Conservation (phyloP, 2,113 vertebrate genomes). For the Chionis minor region DNA sequence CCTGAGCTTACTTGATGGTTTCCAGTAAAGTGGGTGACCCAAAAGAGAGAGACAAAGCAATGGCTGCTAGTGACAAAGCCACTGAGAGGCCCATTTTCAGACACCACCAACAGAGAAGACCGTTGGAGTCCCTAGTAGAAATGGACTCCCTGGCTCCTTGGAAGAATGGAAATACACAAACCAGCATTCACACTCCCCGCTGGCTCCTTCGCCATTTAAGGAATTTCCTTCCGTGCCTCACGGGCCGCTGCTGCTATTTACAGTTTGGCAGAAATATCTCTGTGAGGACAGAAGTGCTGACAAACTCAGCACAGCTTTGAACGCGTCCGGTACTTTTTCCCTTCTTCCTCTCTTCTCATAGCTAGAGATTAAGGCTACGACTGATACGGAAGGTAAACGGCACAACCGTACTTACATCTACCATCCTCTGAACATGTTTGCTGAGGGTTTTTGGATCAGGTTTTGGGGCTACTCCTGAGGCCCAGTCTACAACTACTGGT, state of each 20-base stretch:
- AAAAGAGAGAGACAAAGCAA: neutral
- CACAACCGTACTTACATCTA: constrained; percentile 84
- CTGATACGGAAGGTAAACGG: neutral
- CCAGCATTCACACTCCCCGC: neutral
- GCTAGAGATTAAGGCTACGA: neutral
- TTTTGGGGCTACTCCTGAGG: constrained; percentile 90
- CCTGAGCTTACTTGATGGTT: neutral
- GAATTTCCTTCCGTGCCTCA: neutral
- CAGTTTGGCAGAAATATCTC: neutral
- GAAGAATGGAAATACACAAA: neutral
- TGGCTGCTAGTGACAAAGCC: neutral
- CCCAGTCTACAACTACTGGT: constrained; percentile 92
- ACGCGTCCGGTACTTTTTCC: neutral
- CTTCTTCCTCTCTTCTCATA: neutral
- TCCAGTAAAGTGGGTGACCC: neutral
- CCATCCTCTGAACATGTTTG: constrained; percentile 96
- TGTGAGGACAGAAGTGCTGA: neutral
- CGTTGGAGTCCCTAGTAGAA: neutral
- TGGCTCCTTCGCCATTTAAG: neutral
- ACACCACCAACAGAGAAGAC: neutral
- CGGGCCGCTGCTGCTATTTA: fast-evolving
- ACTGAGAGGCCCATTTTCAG: neutral
- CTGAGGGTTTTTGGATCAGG: constrained; percentile 94
- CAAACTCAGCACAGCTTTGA: neutral
- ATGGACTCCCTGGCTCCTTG: neutral